Conservation (phyloP, 2,113 vertebrate species). For the Nematolebias whitei region DNA sequence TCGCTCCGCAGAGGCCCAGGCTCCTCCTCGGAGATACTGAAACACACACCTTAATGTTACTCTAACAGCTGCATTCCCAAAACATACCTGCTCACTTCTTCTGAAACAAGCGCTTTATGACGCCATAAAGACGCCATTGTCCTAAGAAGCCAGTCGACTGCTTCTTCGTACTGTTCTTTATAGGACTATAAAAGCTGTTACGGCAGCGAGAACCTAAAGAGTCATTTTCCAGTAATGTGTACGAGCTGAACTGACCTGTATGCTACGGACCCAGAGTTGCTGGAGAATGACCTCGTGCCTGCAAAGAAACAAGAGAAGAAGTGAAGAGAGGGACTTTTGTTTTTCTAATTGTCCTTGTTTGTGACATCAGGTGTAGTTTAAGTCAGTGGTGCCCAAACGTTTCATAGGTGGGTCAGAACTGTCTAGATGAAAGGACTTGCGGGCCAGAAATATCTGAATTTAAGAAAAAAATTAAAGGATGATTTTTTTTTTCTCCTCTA, state of each 20-base stretch:
- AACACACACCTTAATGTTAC: constrained; percentile 13
- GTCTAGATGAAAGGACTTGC: too few relatives aligned
- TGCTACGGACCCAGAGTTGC: constrained; percentile 78
- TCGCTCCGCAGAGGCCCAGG: constrained; percentile 84
- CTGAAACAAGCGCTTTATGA: constrained; percentile 13
- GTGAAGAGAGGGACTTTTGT: constrained; percentile 4
- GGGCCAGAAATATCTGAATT: too few relatives aligned
- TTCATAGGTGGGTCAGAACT: too few relatives aligned
- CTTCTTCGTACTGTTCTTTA: constrained; percentile 26
- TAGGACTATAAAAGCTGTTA: constrained; percentile 18
- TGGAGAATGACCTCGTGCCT: constrained; percentile 82
- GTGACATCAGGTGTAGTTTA: background rate
- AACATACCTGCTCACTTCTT: constrained; percentile 11
- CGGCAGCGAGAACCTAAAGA: constrained; percentile 1
- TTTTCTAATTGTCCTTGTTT: background rate
- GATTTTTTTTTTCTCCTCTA: too few relatives aligned
- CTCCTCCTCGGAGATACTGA: constrained; percentile 91
- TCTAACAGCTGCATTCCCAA: constrained; percentile 17
- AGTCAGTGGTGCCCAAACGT: too few relatives aligned
- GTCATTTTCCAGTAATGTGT: constrained; percentile 5
- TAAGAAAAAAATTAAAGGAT: too few relatives aligned
- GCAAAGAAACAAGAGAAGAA: constrained; percentile 52
- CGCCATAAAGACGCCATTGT: constrained; percentile 6
- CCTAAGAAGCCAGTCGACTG: constrained; percentile 9
- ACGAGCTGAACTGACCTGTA: constrained; percentile 83